Percentiles rank a stretch among this genome's conserved stretches.
Conservation (phyloP, 2,797 vertebrate species). For the Phyllotis vaccarum region DNA sequence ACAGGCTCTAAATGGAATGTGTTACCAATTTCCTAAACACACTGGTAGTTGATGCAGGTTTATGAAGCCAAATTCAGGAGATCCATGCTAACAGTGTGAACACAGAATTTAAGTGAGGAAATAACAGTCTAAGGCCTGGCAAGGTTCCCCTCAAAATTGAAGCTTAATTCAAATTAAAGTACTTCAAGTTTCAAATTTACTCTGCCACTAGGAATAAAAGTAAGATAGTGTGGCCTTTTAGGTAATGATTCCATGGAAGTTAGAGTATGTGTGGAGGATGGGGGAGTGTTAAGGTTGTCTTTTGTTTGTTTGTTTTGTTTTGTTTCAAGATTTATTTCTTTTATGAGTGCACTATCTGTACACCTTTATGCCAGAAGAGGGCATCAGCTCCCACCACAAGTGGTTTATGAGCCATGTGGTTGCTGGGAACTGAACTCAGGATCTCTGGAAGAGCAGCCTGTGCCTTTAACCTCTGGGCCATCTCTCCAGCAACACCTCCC, state of each 20-base stretch:
- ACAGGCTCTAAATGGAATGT: not conserved
- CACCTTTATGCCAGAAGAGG: not conserved
- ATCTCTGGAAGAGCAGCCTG: not conserved
- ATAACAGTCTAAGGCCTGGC: not conserved
- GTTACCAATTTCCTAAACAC: not conserved
- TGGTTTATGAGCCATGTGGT: not conserved
- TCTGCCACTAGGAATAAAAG: not conserved
- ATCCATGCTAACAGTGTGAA: not conserved
- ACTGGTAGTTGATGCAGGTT: not conserved
- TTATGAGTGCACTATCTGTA: not conserved
- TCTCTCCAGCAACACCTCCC: not conserved
- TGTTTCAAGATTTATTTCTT: too few relatives aligned
- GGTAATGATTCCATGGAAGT: not conserved
- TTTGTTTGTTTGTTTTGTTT: too few relatives aligned
- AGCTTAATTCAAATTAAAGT: not conserved
- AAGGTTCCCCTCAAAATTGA: not conserved
- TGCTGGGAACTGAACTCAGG: not conserved
- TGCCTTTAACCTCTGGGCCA: not conserved
- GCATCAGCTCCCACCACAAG: not conserved
- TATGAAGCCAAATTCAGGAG: not conserved
- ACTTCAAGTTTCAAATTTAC: not conserved
- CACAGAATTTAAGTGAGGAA: constrained; percentile 34
- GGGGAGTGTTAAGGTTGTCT: too few relatives aligned
- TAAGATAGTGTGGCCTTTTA: not conserved
- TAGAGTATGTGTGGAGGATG: not conserved